Conservation (phyloP, 2,797 vertebrate species). For the Aselliscus stoliczkanus region DNA sequence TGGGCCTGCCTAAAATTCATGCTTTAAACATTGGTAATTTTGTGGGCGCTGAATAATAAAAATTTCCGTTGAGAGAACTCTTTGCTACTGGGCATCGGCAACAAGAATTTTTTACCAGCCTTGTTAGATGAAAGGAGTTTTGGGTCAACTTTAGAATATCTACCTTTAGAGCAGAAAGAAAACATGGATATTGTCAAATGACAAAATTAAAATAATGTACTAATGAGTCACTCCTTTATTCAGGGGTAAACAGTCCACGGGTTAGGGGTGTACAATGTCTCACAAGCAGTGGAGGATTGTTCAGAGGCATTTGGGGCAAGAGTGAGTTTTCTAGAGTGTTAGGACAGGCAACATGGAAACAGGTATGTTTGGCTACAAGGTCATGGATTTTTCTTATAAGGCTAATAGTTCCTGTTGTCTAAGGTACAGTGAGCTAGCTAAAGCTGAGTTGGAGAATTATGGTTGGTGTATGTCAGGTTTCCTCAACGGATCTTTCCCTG, state of each 20-base stretch:
- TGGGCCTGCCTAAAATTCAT: background rate
- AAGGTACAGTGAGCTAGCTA: background rate
- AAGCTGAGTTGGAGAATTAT: background rate
- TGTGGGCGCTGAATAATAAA: background rate
- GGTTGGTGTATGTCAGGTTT: background rate
- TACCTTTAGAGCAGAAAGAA: background rate
- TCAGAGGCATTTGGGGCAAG: background rate
- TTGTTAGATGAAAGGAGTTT: background rate
- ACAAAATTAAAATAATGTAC: background rate
- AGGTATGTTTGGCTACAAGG: background rate
- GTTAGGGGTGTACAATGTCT: background rate
- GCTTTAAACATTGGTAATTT: background rate
- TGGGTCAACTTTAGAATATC: conserved; percentile 3
- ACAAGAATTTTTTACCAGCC: background rate
- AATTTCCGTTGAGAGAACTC: background rate
- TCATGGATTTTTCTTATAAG: background rate
- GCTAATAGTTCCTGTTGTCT: background rate
- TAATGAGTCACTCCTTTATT: background rate
- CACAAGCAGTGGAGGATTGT: background rate
- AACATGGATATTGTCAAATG: background rate
- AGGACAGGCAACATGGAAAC: background rate
- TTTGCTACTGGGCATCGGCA: background rate
- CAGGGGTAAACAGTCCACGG: background rate
- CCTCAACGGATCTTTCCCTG: background rate
- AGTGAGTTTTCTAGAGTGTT: background rate